These are phyloP conservation scores for Apoda limacodes DNA, from an alignment of 2,888 invertebrate species.

Conservation along the genomic window DNA sequence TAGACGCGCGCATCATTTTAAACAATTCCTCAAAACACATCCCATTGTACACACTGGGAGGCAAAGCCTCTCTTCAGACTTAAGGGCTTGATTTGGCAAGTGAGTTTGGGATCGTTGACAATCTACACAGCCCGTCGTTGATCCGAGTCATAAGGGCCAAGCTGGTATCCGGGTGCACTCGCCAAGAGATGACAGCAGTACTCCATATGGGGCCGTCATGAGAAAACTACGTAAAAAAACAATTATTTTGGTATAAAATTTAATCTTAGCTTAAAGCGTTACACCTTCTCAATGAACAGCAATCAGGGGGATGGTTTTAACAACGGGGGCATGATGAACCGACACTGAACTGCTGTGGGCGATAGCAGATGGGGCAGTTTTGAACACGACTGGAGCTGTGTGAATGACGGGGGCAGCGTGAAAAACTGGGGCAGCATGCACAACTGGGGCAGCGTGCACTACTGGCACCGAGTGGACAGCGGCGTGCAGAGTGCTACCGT, in stretches of 20 bases:
- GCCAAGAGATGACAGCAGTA: too few species aligned
- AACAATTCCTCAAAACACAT: too few species aligned
- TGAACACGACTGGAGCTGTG: constrained; percentile 38
- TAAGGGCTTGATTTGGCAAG: too few species aligned
- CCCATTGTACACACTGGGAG: too few species aligned
- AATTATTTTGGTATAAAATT: constrained; percentile 13
- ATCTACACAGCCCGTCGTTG: too few species aligned
- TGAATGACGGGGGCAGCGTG: constrained; percentile 27
- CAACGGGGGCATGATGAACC: constrained; percentile 44
- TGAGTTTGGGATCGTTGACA: too few species aligned
- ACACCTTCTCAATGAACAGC: constrained; percentile 30
- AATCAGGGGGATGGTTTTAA: constrained; percentile 46
- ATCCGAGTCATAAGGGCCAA: too few species aligned
- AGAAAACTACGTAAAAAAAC: constrained; percentile 7
- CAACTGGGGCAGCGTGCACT: constrained; percentile 30
- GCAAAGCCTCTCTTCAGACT: too few species aligned
- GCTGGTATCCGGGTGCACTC: too few species aligned
- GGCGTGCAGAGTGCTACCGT: constrained; percentile 44
- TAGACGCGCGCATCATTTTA: too few species aligned
- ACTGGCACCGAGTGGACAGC: constrained; percentile 25
- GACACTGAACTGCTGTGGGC: constrained; percentile 54
- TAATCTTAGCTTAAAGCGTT: constrained; percentile 6
- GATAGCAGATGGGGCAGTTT: constrained; percentile 49
- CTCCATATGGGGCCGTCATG: too few species aligned
- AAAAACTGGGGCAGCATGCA: constrained; percentile 23